phyloP scores from a whole-genome alignment of 2,113 vertebrate species.

The Ailurus styani region DNA sequence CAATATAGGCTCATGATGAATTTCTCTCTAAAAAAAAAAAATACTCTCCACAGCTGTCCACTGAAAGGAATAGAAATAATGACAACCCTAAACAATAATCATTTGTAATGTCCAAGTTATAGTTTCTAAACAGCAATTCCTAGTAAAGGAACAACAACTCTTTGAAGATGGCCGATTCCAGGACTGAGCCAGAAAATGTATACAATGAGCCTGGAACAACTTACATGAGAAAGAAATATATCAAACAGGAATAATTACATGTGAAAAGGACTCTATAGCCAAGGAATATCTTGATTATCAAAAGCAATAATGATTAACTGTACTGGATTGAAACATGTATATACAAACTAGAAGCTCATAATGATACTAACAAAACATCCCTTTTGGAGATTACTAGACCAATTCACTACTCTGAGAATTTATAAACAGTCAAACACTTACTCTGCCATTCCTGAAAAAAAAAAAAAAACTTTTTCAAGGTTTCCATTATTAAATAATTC shows the following conservation, averaged over 20 bases:
- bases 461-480: background rate
- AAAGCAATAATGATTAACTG: background rate
- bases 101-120: background rate
- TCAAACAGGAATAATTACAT: background rate
- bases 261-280: background rate
- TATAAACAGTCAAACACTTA: background rate
- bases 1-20: background rate
- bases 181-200: background rate
- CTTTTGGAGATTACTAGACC: background rate
- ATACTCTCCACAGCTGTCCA: background rate
- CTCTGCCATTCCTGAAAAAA: background rate
- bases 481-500: slow-evolving; percentile 1
- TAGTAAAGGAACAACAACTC: background rate
- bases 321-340: background rate
- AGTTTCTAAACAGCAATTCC: background rate
- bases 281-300: background rate
- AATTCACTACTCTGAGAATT: background rate
- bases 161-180: background rate
- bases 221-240: background rate
- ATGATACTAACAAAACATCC: background rate
- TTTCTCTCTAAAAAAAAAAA: background rate
- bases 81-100: background rate
- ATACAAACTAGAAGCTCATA: background rate
- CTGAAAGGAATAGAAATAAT: background rate
- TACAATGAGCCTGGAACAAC: background rate